Percentiles rank a stretch among this genome's conserved stretches.
Evolutionary conservation across 2,113 vertebrate genomes (phyloP).

Genomic region (Bufo gargarizans): DNA sequence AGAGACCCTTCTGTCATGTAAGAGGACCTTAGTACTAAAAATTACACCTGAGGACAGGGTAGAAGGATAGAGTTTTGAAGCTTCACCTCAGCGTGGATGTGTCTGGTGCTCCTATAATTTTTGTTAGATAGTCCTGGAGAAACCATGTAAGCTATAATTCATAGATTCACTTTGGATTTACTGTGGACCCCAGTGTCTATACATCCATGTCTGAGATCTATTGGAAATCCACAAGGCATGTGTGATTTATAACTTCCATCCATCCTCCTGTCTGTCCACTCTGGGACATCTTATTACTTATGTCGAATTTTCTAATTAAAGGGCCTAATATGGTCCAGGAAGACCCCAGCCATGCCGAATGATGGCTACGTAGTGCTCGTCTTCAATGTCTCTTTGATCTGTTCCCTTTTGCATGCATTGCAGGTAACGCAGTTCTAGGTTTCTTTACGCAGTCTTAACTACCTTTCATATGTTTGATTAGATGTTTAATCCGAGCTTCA

Average conservation of each 20-base stretch:
- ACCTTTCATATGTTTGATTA: neutral
- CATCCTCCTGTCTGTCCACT: no score
- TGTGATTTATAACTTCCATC: no score
- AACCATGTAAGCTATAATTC: neutral
- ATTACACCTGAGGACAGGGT: neutral
- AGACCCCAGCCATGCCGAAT: neutral
- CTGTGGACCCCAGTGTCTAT: neutral
- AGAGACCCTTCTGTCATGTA: neutral
- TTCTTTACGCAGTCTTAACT: neutral
- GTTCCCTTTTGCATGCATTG: neutral
- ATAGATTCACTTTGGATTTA: neutral
- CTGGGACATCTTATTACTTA: neutral
- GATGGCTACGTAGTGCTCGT: neutral
- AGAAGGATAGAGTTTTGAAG: neutral
- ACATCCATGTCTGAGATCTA: neutral
- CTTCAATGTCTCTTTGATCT: neutral
- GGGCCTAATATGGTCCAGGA: neutral
- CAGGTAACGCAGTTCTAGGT: neutral
- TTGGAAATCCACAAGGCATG: no score
- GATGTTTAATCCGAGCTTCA: neutral
- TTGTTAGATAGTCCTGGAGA: neutral
- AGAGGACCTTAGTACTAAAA: neutral
- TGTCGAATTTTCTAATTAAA: neutral
- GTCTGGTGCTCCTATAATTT: neutral
- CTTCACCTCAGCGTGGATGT: neutral